phyloP scores from a whole-genome alignment of 2,888 invertebrate species.

The Himalopsyche anomala region DNA sequence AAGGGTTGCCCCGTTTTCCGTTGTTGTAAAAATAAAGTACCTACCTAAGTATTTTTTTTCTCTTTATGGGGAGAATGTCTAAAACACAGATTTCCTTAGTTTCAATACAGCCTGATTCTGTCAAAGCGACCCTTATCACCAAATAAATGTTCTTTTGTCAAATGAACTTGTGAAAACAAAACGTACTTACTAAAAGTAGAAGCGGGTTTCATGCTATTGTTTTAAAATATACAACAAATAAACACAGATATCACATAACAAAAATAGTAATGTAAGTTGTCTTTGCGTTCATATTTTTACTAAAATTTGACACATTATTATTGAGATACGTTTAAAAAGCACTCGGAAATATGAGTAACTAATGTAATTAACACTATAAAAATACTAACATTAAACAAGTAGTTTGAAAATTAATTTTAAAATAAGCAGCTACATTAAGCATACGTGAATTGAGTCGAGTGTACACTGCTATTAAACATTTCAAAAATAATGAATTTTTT shows the following conservation, averaged over 20 bases:
- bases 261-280: too few species aligned
- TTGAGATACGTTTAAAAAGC: too few species aligned
- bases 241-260: background rate
- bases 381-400: too few species aligned
- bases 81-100: slow-evolving; percentile 28
- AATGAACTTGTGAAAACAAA: slow-evolving; percentile 26
- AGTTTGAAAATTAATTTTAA: too few species aligned
- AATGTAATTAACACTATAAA: too few species aligned
- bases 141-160: slow-evolving; percentile 34
- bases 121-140: slow-evolving; percentile 30
- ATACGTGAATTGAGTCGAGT: too few species aligned
- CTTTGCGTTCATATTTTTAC: too few species aligned
- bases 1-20: background rate
- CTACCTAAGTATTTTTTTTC: background rate
- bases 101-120: slow-evolving; percentile 26
- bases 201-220: background rate
- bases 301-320: too few species aligned
- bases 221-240: background rate
- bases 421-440: too few species aligned
- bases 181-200: background rate
- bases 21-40: background rate
- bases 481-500: too few species aligned
- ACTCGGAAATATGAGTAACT: too few species aligned
- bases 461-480: too few species aligned
- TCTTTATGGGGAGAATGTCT: slow-evolving; percentile 3